These are phyloP conservation scores for Diplogasteroides magnus DNA, from an alignment of 1,140 invertebrate genomes.

Conservation along the genomic window DNA sequence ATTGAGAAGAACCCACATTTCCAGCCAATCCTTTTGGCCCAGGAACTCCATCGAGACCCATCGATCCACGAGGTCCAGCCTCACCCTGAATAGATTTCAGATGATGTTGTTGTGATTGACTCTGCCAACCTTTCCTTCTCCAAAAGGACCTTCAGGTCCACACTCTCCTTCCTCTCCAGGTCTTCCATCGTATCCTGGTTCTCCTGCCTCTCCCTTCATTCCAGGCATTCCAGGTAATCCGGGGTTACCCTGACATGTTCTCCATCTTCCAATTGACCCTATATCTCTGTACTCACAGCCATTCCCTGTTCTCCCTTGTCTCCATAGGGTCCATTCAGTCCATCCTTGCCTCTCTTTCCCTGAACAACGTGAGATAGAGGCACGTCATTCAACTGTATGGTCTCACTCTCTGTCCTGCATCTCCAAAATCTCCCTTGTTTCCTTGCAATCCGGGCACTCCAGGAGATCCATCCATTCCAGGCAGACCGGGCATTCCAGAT, in stretches of 20 bases:
- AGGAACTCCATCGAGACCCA: slow-evolving; percentile 50
- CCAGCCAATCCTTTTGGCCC: slow-evolving; percentile 47
- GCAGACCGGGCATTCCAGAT: slow-evolving; percentile 40
- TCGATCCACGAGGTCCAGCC: slow-evolving; percentile 41
- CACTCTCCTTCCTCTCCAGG: slow-evolving; percentile 49
- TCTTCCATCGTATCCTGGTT: slow-evolving; percentile 45
- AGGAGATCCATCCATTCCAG: slow-evolving; percentile 46
- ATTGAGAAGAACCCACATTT: slow-evolving; percentile 11
- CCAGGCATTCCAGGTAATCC: slow-evolving; percentile 36
- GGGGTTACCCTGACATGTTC: slow-evolving; percentile 24
- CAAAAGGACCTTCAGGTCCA: slow-evolving; percentile 48
- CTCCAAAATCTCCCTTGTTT: slow-evolving; percentile 51
- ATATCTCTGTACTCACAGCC: not conserved
- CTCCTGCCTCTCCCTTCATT: slow-evolving; percentile 47
- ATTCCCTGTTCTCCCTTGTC: slow-evolving; percentile 30
- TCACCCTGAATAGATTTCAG: no score
- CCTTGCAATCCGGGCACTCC: slow-evolving; percentile 50
- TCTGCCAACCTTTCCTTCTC: no score
- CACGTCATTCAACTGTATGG: not conserved
- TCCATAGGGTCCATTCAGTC: slow-evolving; percentile 32
- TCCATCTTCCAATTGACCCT: not conserved
- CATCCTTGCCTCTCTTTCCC: slow-evolving; percentile 52
- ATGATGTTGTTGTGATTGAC: no score
- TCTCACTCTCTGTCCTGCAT: slow-evolving; percentile 42
- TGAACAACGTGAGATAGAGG: slow-evolving; percentile 13